Conservation (phyloP, 2,797 vertebrate species). For the Melanotaenia nigrans region DNA sequence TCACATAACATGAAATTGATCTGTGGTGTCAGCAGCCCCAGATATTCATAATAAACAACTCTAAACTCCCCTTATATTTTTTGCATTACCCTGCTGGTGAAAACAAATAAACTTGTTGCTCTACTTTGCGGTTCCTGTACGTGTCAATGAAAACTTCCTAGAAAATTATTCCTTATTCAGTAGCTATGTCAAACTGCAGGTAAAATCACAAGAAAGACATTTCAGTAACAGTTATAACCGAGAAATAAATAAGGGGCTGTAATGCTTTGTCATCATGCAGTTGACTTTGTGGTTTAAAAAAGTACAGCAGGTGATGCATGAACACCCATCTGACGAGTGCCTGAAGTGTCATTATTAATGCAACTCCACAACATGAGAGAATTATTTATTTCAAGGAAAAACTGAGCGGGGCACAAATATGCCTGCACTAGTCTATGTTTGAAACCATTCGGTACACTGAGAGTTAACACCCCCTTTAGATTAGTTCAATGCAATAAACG, state of each 20-base stretch:
- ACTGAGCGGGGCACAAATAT: not conserved
- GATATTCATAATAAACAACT: not conserved
- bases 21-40: not conserved
- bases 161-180: not conserved
- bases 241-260: constrained; percentile 27
- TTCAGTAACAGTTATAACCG: not conserved
- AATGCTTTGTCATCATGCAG: constrained; percentile 16
- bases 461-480: constrained; percentile 19
- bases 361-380: constrained; percentile 2
- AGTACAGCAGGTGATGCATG: constrained; percentile 30
- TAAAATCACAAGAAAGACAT: not conserved
- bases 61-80: not conserved
- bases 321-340: constrained; percentile 30
- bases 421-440: not conserved
- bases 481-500: constrained; percentile 44
- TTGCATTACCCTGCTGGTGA: not conserved
- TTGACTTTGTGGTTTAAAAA: constrained; percentile 15
- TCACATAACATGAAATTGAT: not conserved
- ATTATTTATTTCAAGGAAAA: not conserved
- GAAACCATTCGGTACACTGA: not conserved
- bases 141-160: not conserved
- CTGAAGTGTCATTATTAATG: constrained; percentile 29
- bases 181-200: not conserved
- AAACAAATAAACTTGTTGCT: not conserved
- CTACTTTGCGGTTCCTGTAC: not conserved